Evolutionary conservation across 2,888 invertebrate species (phyloP).

Genomic region (Steinernema scapterisci): DNA sequence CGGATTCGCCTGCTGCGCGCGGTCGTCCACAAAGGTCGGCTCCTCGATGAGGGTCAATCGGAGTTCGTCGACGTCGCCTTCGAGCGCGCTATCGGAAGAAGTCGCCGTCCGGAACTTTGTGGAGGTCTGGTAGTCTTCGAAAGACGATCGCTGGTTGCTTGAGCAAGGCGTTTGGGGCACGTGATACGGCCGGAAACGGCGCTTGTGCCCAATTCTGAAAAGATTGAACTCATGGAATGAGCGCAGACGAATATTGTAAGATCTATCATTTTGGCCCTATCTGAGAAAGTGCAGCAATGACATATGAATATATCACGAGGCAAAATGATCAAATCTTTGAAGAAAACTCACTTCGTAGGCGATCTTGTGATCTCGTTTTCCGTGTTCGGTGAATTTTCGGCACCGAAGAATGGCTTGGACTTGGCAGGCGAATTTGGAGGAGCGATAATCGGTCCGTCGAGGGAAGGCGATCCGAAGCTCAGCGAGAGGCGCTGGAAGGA

Average conservation of each 20-base stretch:
- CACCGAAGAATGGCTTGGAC: not conserved
- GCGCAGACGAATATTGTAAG: no score
- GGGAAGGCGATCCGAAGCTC: not conserved
- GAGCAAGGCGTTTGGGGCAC: slow-evolving; percentile 8
- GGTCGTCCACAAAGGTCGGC: not conserved
- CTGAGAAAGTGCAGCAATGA: no score
- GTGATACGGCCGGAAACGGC: slow-evolving; percentile 16
- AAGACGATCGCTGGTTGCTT: not conserved
- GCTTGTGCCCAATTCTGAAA: not conserved
- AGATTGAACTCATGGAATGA: not conserved
- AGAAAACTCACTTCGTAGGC: not conserved
- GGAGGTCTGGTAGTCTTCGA: slow-evolving; percentile 17
- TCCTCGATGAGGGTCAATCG: not conserved
- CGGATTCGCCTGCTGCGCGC: not conserved
- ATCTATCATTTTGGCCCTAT: no score
- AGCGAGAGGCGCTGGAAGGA: slow-evolving; percentile 19
- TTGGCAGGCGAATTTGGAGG: slow-evolving; percentile 9
- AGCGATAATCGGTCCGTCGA: not conserved
- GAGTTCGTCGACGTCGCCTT: slow-evolving; percentile 17
- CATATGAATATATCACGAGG: no score
- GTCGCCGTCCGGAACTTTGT: not conserved
- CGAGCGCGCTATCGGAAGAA: not conserved
- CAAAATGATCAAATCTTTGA: not conserved
- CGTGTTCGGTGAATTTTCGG: not conserved
- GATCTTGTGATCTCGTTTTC: not conserved